Evolutionary conservation across 1,140 invertebrate species (phyloP).

Genomic region (Oryctes rhinoceros): DNA sequence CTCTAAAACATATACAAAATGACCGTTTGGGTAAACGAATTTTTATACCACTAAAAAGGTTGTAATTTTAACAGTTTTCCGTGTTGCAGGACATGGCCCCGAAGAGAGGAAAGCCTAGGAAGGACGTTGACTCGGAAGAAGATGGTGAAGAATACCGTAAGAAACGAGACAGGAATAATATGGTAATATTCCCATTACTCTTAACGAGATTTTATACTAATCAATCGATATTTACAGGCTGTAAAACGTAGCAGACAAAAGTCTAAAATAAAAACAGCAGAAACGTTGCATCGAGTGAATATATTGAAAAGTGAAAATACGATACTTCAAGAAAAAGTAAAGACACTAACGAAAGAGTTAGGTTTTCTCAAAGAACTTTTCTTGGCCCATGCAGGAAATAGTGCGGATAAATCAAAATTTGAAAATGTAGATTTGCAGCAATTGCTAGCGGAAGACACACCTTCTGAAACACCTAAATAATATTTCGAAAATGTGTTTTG

Average conservation of each 20-base stretch:
- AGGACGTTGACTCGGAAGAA: constrained; percentile 65
- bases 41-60: neutral
- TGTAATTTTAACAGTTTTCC: neutral
- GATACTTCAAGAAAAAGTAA: constrained; percentile 84
- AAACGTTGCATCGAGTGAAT: constrained; percentile 81
- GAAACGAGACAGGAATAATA: constrained; percentile 84
- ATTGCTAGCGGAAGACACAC: constrained; percentile 61
- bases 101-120: constrained; percentile 54
- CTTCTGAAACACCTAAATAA: neutral
- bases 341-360: constrained; percentile 84
- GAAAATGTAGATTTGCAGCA: constrained; percentile 65
- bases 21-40: constrained; percentile 25
- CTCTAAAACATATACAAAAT: neutral
- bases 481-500: neutral
- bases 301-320: constrained; percentile 84
- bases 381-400: constrained; percentile 77
- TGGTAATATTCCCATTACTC: constrained; percentile 63
- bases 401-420: constrained; percentile 61
- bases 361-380: constrained; percentile 89
- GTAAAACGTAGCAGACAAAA: constrained; percentile 90
- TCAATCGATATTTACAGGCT: constrained; percentile 67
- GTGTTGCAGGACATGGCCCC: constrained; percentile 53
- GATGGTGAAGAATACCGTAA: constrained; percentile 81
- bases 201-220: constrained; percentile 28
- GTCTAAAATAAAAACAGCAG: constrained; percentile 81